Percentiles rank a stretch among this genome's conserved stretches.
Conservation (phyloP, 2,888 invertebrate species). For the Tetragonula carbonaria region DNA sequence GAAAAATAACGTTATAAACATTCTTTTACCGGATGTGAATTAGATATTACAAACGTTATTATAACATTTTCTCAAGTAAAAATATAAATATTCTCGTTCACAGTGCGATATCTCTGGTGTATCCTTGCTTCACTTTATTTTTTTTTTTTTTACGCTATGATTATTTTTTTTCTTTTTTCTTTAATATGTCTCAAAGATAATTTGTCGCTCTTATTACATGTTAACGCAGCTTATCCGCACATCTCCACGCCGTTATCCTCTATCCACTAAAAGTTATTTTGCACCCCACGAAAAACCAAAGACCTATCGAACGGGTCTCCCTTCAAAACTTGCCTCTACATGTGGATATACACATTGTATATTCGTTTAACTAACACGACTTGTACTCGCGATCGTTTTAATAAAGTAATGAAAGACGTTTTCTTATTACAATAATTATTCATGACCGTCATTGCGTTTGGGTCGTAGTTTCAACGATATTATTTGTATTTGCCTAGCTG, state of each 20-base stretch:
- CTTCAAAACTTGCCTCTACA: constrained; percentile 31
- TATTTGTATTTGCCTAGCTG: constrained; percentile 49
- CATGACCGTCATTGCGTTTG: constrained; percentile 57
- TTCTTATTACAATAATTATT: constrained; percentile 77
- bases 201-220: constrained; percentile 36
- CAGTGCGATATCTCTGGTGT: constrained; percentile 71
- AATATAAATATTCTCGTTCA: constrained; percentile 79
- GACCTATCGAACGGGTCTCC: constrained; percentile 41
- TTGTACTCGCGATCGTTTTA: constrained; percentile 76
- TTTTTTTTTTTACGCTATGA: constrained; percentile 1
- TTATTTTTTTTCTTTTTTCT: neutral
- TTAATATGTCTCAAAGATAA: constrained; percentile 55
- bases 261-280: constrained; percentile 41
- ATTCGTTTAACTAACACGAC: constrained; percentile 67
- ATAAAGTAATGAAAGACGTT: constrained; percentile 82
- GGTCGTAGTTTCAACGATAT: constrained; percentile 43
- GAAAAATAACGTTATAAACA: constrained; percentile 79
- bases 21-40: constrained; percentile 62
- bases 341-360: constrained; percentile 65
- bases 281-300: constrained; percentile 48
- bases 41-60: constrained; percentile 76
- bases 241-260: constrained; percentile 18
- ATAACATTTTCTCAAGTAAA: constrained; percentile 76
- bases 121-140: constrained; percentile 51
- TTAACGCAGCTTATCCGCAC: constrained; percentile 28